phyloP scores from a whole-genome alignment of 2,113 vertebrate genomes.

The Tychaedon coryphoeus region DNA sequence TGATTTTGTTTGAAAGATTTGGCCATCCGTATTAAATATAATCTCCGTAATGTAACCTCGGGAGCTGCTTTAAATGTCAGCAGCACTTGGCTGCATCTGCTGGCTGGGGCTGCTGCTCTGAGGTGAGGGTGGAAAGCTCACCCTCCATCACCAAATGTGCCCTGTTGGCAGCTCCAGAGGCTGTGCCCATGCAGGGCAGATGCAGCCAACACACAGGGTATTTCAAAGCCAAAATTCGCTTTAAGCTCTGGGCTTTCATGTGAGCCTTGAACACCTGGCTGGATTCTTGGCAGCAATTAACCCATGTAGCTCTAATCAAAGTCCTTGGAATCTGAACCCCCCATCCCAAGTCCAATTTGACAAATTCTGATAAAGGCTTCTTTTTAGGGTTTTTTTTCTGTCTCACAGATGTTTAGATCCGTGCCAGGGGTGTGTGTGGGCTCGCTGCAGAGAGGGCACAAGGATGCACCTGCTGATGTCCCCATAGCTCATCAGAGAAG shows the following conservation, averaged over 20 bases:
- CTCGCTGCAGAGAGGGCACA: background rate
- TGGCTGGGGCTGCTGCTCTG: background rate
- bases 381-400: background rate
- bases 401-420: background rate
- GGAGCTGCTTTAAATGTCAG: conserved; percentile 55
- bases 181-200: background rate
- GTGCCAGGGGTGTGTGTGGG: background rate
- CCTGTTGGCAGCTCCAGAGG: background rate
- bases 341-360: background rate
- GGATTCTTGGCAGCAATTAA: background rate
- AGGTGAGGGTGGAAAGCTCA: background rate
- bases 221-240: background rate
- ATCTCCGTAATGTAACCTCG: conserved; percentile 35
- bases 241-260: background rate
- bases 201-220: background rate
- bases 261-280: background rate
- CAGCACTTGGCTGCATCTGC: conserved; percentile 16
- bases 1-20: conserved; percentile 45
- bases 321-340: background rate
- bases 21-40: conserved; percentile 50
- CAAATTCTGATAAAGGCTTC: background rate
- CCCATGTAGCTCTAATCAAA: background rate
- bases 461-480: background rate
- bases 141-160: background rate
- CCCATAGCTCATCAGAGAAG: background rate